Percentiles rank a stretch among this genome's conserved stretches.
Conservation (phyloP, 1,140 invertebrate species). For the Camponotus floridanus region DNA sequence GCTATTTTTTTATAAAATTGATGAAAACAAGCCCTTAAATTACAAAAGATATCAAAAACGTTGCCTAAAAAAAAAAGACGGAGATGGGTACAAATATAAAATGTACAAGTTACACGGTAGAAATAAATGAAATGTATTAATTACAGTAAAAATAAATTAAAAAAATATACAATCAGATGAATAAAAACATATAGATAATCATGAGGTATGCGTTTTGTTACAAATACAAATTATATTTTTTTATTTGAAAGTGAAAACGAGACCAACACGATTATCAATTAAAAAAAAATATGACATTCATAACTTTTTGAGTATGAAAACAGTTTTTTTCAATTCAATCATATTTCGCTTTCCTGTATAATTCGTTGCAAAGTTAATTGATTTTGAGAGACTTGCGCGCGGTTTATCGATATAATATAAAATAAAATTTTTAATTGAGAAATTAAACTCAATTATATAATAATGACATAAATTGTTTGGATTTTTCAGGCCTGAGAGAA, state of each 20-base stretch:
- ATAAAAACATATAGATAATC: too few species aligned
- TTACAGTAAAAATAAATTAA: too few species aligned
- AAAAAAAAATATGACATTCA: background rate
- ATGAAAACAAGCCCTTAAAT: background rate
- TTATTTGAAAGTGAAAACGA: background rate
- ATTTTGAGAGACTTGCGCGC: background rate
- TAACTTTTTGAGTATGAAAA: background rate
- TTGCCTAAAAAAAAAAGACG: background rate
- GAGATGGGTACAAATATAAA: background rate
- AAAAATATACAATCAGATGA: too few species aligned
- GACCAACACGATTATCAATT: background rate
- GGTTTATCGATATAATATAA: background rate
- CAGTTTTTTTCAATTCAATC: background rate
- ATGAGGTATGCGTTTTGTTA: too few species aligned
- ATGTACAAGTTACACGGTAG: too few species aligned
- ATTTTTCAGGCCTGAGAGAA: background rate
- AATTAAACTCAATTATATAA: background rate
- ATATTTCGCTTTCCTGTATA: background rate
- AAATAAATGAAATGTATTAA: too few species aligned
- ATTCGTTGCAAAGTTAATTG: background rate
- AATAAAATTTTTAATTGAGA: background rate
- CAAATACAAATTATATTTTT: too few species aligned
- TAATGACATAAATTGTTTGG: background rate
- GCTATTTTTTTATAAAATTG: background rate
- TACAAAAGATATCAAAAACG: background rate